These are phyloP conservation scores for Heterodera filipjevi DNA, from an alignment of 2,888 invertebrate genomes.

Conservation along the genomic window DNA sequence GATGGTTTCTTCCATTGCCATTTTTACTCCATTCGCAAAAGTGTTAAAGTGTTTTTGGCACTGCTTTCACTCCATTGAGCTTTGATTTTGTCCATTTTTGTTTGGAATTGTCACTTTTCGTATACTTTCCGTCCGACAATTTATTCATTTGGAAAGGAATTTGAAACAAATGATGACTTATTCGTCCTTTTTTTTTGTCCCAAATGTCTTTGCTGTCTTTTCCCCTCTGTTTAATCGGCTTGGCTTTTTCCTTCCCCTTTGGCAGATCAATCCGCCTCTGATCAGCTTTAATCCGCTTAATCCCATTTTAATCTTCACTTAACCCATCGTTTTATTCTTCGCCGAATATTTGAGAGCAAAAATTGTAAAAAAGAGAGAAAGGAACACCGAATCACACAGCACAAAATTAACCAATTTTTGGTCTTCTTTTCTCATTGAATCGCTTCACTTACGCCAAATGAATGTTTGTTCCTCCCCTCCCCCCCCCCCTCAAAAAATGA, in stretches of 20 bases:
- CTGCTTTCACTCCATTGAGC: too few species aligned
- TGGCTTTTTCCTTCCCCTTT: background rate
- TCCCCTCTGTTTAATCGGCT: background rate
- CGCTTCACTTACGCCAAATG: background rate
- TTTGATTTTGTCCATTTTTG: too few species aligned
- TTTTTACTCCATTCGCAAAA: too few species aligned
- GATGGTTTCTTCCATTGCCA: too few species aligned
- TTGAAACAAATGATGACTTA: background rate
- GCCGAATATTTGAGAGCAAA: background rate
- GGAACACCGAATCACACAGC: background rate
- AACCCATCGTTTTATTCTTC: background rate
- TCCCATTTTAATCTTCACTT: background rate
- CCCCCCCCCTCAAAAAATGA: too few species aligned
- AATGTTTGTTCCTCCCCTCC: background rate
- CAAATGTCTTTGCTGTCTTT: background rate
- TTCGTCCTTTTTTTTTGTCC: background rate
- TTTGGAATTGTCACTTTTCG: too few species aligned
- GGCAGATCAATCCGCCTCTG: background rate
- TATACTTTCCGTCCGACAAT: too few species aligned
- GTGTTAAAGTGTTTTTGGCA: too few species aligned
- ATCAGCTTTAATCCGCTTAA: background rate
- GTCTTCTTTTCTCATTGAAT: background rate
- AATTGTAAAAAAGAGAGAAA: background rate
- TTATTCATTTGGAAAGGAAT: background rate
- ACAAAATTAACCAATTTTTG: background rate